These are phyloP conservation scores for Synanthedon myopaeformis DNA, from an alignment of 2,888 invertebrate species.

Conservation along the genomic window DNA sequence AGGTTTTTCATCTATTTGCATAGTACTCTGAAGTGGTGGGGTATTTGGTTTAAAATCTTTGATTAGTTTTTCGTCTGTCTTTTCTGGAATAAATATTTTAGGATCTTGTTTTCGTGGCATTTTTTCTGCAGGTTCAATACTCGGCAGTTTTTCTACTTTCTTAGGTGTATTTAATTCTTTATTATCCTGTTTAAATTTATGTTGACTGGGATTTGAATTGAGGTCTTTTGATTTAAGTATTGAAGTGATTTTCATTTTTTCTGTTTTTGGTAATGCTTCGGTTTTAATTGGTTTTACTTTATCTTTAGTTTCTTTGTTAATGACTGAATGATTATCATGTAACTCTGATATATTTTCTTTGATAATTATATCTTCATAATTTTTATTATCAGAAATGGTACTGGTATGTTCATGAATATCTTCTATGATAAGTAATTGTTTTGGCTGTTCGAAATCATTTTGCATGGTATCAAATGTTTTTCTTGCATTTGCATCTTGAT, in stretches of 20 bases:
- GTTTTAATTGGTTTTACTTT: neutral
- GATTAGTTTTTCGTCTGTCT: neutral
- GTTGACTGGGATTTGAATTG: neutral
- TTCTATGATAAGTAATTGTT: neutral
- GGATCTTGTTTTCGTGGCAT: neutral
- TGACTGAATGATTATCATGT: neutral
- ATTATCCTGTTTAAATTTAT: neutral
- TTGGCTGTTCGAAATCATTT: neutral
- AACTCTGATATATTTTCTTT: neutral
- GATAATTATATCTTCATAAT: neutral
- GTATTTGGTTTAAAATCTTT: neutral
- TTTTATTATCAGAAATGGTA: neutral
- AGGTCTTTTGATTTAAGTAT: neutral
- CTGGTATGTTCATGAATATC: neutral
- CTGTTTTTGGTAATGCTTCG: neutral
- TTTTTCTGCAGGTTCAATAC: neutral
- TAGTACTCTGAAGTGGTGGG: neutral
- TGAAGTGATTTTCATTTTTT: neutral
- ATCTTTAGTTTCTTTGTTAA: neutral
- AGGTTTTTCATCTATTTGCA: neutral
- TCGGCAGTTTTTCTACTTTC: neutral
- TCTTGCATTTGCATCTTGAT: too few relatives aligned
- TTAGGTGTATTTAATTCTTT: neutral
- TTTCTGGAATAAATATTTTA: neutral
- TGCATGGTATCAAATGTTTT: neutral